These are phyloP conservation scores for Abramis brama DNA, from an alignment of 2,113 vertebrate species.

Conservation along the genomic window DNA sequence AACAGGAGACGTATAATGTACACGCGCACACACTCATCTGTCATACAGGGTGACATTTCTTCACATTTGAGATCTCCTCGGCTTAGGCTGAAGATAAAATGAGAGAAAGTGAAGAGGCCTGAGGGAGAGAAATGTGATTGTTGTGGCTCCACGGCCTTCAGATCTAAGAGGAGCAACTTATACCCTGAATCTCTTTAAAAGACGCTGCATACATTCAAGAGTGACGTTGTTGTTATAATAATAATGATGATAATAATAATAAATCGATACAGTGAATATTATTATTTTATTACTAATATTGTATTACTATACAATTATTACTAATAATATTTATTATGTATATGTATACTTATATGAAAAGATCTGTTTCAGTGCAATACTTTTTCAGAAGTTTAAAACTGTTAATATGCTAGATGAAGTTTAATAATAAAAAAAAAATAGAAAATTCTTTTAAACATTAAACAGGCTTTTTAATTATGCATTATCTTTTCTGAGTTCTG, in stretches of 20 bases:
- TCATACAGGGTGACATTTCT: constrained; percentile 63
- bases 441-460: background rate
- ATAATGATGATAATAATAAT: background rate
- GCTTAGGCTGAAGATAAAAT: constrained; percentile 62
- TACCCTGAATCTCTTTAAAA: background rate
- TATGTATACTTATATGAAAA: background rate
- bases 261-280: background rate
- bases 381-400: background rate
- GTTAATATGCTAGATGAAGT: background rate
- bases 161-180: constrained; percentile 20
- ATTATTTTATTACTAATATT: background rate
- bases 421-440: background rate
- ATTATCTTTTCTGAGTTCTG: background rate
- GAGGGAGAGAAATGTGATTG: constrained; percentile 58
- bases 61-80: constrained; percentile 60
- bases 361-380: background rate
- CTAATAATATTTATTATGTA: background rate
- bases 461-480: constrained; percentile 22
- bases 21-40: constrained; percentile 56
- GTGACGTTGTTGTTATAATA: background rate
- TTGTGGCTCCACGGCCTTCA: constrained; percentile 47
- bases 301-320: background rate
- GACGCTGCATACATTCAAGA: background rate
- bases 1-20: constrained; percentile 53
- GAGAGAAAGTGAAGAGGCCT: constrained; percentile 57